A percentile compares a stretch with the other conserved stretches of the same genome.
These are phyloP conservation scores for Otocyon megalotis DNA, from an alignment of 2,113 vertebrate genomes.

Conservation along the genomic window DNA sequence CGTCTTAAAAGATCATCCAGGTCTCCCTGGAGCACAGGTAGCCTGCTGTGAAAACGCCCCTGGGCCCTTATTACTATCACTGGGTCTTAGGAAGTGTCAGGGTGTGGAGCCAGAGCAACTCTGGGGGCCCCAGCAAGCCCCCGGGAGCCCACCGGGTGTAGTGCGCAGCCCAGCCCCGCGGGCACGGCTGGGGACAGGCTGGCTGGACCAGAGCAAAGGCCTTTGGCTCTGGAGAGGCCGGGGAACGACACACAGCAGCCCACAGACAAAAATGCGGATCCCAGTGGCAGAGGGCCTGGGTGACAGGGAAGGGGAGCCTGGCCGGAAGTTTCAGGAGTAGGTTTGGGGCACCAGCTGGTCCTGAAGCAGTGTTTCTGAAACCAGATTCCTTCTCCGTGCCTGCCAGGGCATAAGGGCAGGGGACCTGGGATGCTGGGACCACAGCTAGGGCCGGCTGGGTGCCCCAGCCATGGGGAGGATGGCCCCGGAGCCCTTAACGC, in stretches of 20 bases:
- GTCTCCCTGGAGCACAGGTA: neutral
- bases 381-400: neutral
- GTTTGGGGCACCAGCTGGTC: neutral
- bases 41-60: neutral
- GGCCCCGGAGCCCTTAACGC: neutral
- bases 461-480: neutral
- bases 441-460: neutral
- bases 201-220: rapidly evolving
- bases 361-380: neutral
- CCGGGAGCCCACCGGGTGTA: neutral
- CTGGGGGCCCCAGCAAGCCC: rapidly evolving
- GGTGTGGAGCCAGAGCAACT: neutral
- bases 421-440: neutral
- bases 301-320: too few species aligned
- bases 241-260: neutral
- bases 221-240: neutral
- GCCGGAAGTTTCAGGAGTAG: neutral
- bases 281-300: neutral
- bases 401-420: neutral
- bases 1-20: neutral
- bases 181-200: neutral
- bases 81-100: neutral
- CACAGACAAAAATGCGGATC: rapidly evolving
- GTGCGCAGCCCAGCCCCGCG: neutral
- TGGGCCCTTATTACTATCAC: neutral